Conservation (phyloP, 2,888 invertebrate genomes). For the Leptopterna dolabrata region DNA sequence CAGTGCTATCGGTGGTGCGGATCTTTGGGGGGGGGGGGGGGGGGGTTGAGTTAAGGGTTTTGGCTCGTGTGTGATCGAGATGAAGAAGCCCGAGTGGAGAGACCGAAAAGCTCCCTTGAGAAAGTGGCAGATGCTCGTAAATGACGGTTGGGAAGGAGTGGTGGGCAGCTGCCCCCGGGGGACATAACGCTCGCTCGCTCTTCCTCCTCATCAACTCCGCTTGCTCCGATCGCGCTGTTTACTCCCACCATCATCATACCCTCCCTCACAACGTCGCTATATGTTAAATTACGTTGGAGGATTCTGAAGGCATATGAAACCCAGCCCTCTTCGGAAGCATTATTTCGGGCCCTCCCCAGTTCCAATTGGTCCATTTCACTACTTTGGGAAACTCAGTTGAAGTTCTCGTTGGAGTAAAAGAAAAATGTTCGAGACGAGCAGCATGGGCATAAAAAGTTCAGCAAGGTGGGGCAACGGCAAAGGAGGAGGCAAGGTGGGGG, state of each 20-base stretch:
- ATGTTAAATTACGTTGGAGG: constrained; percentile 4
- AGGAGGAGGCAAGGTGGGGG: too few species aligned
- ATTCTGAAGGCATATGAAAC: constrained; percentile 9
- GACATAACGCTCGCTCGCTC: constrained; percentile 16
- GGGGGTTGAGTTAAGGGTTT: background rate
- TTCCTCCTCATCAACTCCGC: constrained; percentile 13
- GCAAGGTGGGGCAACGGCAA: too few species aligned
- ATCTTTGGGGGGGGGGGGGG: background rate
- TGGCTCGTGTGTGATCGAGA: constrained; percentile 1
- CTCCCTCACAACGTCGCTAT: background rate
- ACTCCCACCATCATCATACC: background rate
- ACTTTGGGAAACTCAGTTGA: too few species aligned
- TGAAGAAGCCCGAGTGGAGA: constrained; percentile 17
- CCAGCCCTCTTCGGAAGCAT: background rate
- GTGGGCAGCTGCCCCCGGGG: background rate
- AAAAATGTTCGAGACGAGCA: too few species aligned
- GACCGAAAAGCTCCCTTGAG: constrained; percentile 9
- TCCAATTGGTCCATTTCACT: too few species aligned
- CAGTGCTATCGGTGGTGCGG: background rate
- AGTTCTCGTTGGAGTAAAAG: too few species aligned
- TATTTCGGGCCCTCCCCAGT: too few species aligned
- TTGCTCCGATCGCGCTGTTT: constrained; percentile 2
- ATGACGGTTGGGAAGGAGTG: background rate
- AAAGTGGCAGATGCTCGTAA: background rate
- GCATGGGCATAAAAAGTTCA: too few species aligned